These are phyloP conservation scores for Halictus quadricinctus DNA, from an alignment of 2,888 invertebrate genomes.

Conservation along the genomic window DNA sequence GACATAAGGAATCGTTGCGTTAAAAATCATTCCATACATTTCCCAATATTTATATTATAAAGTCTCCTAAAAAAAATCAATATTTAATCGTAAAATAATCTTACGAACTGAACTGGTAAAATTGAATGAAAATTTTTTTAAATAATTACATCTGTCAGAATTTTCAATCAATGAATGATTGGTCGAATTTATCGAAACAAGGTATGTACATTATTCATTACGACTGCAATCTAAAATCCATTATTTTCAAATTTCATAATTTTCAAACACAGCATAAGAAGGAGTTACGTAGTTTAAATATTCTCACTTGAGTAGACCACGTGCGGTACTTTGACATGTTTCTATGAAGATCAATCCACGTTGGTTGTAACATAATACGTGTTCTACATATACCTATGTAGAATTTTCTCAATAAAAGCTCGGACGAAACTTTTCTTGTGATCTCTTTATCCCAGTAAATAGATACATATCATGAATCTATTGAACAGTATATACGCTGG, in stretches of 20 bases:
- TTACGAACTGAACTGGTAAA: neutral
- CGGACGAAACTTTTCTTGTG: neutral
- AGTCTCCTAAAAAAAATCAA: constrained; percentile 23
- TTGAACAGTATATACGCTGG: neutral
- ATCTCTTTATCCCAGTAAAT: neutral
- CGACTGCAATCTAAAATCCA: neutral
- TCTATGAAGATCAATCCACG: constrained; percentile 2
- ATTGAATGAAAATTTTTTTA: neutral
- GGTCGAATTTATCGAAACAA: constrained; percentile 20
- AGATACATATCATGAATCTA: neutral
- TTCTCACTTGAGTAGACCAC: constrained; percentile 21
- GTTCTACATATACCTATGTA: neutral
- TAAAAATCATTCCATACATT: constrained; percentile 13
- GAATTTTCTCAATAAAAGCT: neutral
- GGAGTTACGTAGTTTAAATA: neutral
- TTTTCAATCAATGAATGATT: neutral
- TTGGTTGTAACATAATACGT: neutral
- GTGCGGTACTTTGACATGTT: constrained; percentile 8
- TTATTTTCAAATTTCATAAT: constrained; percentile 13
- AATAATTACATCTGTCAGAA: constrained; percentile 18
- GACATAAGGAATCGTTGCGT: neutral
- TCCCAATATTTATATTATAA: neutral
- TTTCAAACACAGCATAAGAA: neutral
- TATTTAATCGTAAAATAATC: constrained; percentile 12
- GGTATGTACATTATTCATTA: constrained; percentile 4